phyloP scores from a whole-genome alignment of 2,888 invertebrate species.

The Drosophila testacea region DNA sequence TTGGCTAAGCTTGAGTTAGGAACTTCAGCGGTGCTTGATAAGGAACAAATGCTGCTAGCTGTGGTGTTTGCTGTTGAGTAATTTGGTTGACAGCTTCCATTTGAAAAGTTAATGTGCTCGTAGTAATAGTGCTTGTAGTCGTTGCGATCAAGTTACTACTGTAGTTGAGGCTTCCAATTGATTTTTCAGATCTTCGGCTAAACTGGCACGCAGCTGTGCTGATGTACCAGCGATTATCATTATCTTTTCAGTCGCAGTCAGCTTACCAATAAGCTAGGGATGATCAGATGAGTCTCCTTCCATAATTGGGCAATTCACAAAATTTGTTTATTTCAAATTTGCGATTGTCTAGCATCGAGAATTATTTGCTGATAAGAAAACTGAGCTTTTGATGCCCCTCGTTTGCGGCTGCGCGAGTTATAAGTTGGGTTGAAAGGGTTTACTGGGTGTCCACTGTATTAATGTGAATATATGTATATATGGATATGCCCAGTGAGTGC shows the following conservation, averaged over 20 bases:
- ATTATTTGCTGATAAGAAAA: neutral
- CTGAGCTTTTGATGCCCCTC: neutral
- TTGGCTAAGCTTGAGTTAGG: conserved; percentile 3
- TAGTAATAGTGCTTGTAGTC: conserved; percentile 10
- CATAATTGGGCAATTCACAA: conserved; percentile 7
- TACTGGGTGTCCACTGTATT: no score
- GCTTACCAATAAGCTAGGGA: conserved; percentile 6
- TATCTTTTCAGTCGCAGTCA: conserved; percentile 3
- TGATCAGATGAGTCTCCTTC: conserved; percentile 2
- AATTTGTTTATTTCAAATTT: conserved; percentile 9
- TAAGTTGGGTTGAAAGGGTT: no score
- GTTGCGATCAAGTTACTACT: conserved; percentile 3
- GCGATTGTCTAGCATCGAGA: conserved; percentile 2
- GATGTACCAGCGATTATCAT: conserved; percentile 5
- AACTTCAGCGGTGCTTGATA: conserved; percentile 3
- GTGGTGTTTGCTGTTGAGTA: conserved; percentile 1
- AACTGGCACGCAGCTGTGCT: conserved; percentile 4
- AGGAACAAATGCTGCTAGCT: conserved; percentile 5
- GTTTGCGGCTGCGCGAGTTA: no score
- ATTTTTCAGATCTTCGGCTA: conserved; percentile 1
- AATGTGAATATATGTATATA: no score
- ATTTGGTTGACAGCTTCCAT: conserved; percentile 2
- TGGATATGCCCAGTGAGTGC: no score
- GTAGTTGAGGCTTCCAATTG: neutral
- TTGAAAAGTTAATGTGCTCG: conserved; percentile 8